Percentiles rank a stretch among this genome's conserved stretches.
These are phyloP conservation scores for Gerosis bhagava DNA, from an alignment of 2,888 invertebrate species.

Conservation along the genomic window DNA sequence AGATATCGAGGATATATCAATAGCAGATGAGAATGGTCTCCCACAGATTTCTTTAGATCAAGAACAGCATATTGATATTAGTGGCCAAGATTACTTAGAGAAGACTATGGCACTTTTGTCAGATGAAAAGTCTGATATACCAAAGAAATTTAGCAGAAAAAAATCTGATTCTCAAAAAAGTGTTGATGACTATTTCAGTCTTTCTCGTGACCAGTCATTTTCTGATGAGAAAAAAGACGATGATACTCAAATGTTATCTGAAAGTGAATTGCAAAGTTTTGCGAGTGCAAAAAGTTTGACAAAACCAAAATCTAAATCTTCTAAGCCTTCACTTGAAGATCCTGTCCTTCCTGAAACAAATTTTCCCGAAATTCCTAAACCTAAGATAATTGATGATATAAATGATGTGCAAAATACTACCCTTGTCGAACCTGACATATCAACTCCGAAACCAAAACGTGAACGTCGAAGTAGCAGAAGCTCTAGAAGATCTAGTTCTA, in stretches of 20 bases:
- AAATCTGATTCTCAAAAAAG: slow-evolving; percentile 85
- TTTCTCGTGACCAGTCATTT: slow-evolving; percentile 83
- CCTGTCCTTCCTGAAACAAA: too few species aligned
- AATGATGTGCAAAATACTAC: too few species aligned
- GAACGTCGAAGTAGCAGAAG: slow-evolving; percentile 70
- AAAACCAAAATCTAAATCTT: slow-evolving; percentile 62
- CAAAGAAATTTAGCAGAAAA: slow-evolving; percentile 83
- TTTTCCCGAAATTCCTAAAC: slow-evolving; percentile 57
- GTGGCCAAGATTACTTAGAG: slow-evolving; percentile 80
- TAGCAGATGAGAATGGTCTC: slow-evolving; percentile 86
- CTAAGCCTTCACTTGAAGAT: slow-evolving; percentile 56
- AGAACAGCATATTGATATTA: slow-evolving; percentile 51
- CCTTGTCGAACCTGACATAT: slow-evolving; percentile 37
- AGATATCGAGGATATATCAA: slow-evolving; percentile 92
- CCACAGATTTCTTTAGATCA: slow-evolving; percentile 75
- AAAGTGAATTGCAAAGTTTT: slow-evolving; percentile 85
- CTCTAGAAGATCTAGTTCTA: slow-evolving; percentile 66
- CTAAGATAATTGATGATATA: too few species aligned
- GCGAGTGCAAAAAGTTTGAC: slow-evolving; percentile 85
- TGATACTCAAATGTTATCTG: slow-evolving; percentile 79
- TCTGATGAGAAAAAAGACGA: slow-evolving; percentile 83
- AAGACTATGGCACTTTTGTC: slow-evolving; percentile 67
- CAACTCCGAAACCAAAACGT: slow-evolving; percentile 50
- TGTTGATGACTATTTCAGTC: slow-evolving; percentile 85
- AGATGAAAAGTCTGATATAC: slow-evolving; percentile 79